These are phyloP conservation scores for Tetramorium parvispinum DNA, from an alignment of 1,140 invertebrate species.

Conservation along the genomic window DNA sequence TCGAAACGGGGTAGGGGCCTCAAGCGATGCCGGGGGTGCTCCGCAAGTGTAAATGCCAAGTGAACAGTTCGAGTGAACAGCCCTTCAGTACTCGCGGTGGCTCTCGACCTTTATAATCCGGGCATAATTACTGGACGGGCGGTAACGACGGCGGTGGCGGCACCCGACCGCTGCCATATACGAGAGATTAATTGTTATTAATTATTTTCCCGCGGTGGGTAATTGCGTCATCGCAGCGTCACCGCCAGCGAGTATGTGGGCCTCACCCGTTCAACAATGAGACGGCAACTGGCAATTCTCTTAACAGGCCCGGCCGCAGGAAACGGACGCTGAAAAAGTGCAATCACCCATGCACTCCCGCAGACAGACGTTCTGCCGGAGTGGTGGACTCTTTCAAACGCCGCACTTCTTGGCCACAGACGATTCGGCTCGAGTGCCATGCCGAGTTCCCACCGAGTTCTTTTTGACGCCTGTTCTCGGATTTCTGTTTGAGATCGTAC, in stretches of 20 bases:
- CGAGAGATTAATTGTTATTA: constrained; percentile 86
- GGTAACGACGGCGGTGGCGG: constrained; percentile 67
- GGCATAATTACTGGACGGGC: constrained; percentile 83
- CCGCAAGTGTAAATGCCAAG: constrained; percentile 84
- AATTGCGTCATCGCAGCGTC: constrained; percentile 83
- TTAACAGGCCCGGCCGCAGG: constrained; percentile 75
- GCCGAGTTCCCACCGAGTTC: constrained; percentile 13
- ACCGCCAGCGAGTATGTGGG: constrained; percentile 68
- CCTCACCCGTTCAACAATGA: constrained; percentile 81
- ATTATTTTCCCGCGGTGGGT: constrained; percentile 83
- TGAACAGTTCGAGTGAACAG: constrained; percentile 85
- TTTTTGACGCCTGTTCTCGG: constrained; percentile 26
- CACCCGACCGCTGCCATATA: constrained; percentile 73
- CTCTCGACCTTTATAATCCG: constrained; percentile 85
- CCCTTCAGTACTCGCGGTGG: constrained; percentile 81
- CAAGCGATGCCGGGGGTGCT: constrained; percentile 77
- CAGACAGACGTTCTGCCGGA: constrained; percentile 32
- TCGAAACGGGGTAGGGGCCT: constrained; percentile 64
- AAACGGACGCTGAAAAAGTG: constrained; percentile 80
- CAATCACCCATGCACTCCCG: constrained; percentile 64
- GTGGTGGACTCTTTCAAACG: constrained; percentile 76
- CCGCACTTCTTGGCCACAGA: constrained; percentile 64
- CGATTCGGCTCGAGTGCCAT: constrained; percentile 53
- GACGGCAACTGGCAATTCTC: constrained; percentile 75
- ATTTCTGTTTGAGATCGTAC: constrained; percentile 21